Evolutionary conservation across 2,797 vertebrate species (phyloP).

Genomic region (Periophthalmus magnuspinnatus): DNA sequence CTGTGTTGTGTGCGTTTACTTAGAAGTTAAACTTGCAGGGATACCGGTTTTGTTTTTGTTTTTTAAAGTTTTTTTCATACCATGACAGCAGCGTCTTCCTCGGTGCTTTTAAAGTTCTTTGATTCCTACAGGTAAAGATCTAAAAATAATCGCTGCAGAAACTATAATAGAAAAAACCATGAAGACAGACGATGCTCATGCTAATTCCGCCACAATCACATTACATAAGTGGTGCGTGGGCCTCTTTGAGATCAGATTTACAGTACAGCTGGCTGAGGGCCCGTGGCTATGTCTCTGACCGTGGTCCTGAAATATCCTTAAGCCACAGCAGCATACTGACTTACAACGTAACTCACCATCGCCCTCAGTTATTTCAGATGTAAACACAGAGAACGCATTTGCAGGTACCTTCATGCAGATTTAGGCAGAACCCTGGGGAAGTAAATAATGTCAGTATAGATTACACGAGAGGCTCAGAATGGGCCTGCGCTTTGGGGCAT

Average conservation of each 20-base stretch:
- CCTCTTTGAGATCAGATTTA: conserved; percentile 1
- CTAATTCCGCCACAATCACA: not conserved
- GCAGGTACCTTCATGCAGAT: not conserved
- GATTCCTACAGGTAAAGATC: not conserved
- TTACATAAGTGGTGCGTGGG: conserved; percentile 6
- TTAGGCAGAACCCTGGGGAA: no score
- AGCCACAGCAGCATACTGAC: not conserved
- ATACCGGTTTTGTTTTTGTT: no score
- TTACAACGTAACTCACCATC: not conserved
- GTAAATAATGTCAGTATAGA: not conserved
- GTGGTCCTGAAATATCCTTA: conserved; percentile 47
- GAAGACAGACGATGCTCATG: not conserved
- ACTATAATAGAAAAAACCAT: no score
- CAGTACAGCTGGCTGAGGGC: not conserved
- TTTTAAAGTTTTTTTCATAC: not conserved
- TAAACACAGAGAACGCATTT: conserved; percentile 3
- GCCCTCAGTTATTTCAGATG: not conserved
- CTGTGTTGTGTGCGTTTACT: no score
- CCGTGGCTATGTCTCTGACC: conserved; percentile 43
- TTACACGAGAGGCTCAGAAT: not conserved
- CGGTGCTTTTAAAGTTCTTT: not conserved
- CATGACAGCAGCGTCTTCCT: not conserved
- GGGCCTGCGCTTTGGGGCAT: not conserved
- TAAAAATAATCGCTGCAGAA: not conserved
- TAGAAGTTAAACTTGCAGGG: no score